Conservation (phyloP, 2,113 vertebrate genomes). For the Dicerorhinus sumatrensis region DNA sequence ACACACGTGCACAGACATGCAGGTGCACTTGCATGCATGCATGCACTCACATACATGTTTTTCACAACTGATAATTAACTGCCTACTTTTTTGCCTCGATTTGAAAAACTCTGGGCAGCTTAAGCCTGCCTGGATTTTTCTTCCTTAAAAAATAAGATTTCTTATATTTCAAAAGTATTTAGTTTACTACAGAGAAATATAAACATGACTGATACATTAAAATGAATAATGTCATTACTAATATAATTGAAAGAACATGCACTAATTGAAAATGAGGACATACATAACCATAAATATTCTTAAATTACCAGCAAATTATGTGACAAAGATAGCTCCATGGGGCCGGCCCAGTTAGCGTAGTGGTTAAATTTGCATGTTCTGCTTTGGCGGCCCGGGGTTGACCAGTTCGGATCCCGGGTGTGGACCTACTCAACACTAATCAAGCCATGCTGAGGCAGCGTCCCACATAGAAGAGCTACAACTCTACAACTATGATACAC, state of each 20-base stretch:
- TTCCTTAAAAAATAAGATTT: neutral
- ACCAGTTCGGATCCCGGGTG: too few species aligned
- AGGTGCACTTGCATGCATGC: too few species aligned
- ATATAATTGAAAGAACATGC: neutral
- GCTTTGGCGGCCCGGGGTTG: too few species aligned
- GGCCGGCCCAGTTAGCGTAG: too few species aligned
- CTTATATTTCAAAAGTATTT: neutral
- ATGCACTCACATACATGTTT: neutral
- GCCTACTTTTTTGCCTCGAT: neutral
- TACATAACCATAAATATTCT: slow-evolving; percentile 5
- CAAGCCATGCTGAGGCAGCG: too few species aligned
- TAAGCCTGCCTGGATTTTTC: neutral
- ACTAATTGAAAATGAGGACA: neutral
- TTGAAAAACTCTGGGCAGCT: neutral
- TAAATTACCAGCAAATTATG: neutral
- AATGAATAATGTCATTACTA: neutral
- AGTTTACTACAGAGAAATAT: neutral
- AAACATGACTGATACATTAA: neutral
- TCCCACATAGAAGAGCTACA: too few species aligned
- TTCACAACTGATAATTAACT: neutral
- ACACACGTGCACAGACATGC: neutral
- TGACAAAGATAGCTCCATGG: neutral
- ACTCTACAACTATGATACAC: too few species aligned
- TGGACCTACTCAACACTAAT: too few species aligned
- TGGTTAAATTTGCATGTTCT: too few species aligned